Percentiles rank a stretch among this genome's conserved stretches.
Conservation (phyloP, 2,888 invertebrate genomes). For the Synergus itoensis region DNA sequence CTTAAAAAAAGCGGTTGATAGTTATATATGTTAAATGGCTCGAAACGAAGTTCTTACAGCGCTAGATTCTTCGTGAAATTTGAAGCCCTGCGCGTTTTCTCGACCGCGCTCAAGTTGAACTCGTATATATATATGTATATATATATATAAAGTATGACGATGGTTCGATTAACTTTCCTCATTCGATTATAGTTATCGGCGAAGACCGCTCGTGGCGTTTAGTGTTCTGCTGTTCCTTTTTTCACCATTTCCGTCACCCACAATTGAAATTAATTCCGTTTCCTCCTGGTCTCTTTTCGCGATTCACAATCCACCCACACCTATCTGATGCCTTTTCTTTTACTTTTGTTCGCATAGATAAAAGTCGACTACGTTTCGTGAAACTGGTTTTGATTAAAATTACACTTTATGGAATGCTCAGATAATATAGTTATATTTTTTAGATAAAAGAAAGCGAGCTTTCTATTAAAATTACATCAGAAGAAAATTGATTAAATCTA, state of each 20-base stretch:
- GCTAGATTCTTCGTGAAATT: slow-evolving; percentile 28
- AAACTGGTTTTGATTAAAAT: slow-evolving; percentile 36
- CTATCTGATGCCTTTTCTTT: slow-evolving; percentile 20
- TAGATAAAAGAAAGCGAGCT: not conserved
- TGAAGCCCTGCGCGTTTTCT: slow-evolving; percentile 8
- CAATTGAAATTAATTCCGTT: slow-evolving; percentile 41
- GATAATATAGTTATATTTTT: not conserved
- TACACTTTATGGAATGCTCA: slow-evolving; percentile 1
- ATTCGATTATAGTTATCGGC: slow-evolving; percentile 50
- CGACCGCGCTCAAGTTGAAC: slow-evolving; percentile 23
- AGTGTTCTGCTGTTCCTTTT: slow-evolving; percentile 32
- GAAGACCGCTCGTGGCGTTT: slow-evolving; percentile 37
- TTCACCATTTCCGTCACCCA: slow-evolving; percentile 41
- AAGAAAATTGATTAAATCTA: too few relatives aligned
- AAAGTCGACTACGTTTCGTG: slow-evolving; percentile 32
- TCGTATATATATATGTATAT: slow-evolving; percentile 32
- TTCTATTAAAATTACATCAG: too few relatives aligned
- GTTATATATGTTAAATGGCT: slow-evolving; percentile 18
- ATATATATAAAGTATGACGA: slow-evolving; percentile 27
- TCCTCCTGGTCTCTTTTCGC: slow-evolving; percentile 35
- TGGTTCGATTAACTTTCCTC: slow-evolving; percentile 50
- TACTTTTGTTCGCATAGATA: slow-evolving; percentile 20
- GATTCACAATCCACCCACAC: slow-evolving; percentile 24
- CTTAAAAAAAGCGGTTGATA: not conserved
- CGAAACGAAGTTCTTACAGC: slow-evolving; percentile 23